These are phyloP conservation scores for Zaprionus bogoriensis DNA, from an alignment of 2,888 invertebrate genomes.

Conservation along the genomic window DNA sequence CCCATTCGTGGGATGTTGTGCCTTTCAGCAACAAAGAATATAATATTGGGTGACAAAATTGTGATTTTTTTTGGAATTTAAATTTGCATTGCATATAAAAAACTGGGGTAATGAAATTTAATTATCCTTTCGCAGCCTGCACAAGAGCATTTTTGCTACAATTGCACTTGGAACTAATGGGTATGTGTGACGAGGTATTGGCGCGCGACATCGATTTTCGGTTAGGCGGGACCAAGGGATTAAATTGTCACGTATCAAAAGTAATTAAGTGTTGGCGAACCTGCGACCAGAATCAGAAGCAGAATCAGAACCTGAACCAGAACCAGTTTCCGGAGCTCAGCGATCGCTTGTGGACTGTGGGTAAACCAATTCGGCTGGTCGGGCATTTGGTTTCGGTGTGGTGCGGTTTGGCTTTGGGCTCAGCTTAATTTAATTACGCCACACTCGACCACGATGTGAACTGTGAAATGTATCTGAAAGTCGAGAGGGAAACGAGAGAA, in stretches of 20 bases:
- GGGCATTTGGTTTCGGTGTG: conserved; percentile 23
- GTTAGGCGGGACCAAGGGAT: conserved; percentile 43
- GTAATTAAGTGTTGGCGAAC: conserved; percentile 58
- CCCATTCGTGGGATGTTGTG: no score
- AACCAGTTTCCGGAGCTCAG: background rate
- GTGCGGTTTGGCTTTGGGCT: conserved; percentile 47
- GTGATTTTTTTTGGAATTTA: no score
- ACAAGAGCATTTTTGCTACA: conserved; percentile 10
- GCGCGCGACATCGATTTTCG: conserved; percentile 37
- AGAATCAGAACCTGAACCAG: background rate
- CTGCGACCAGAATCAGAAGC: conserved; percentile 25
- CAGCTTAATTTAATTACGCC: conserved; percentile 61
- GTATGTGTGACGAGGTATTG: conserved; percentile 2
- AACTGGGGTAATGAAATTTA: no score
- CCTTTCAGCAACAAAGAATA: no score
- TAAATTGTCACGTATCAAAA: conserved; percentile 67
- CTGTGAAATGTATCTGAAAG: conserved; percentile 27
- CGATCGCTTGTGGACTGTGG: conserved; percentile 3
- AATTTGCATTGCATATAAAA: no score
- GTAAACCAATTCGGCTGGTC: conserved; percentile 46
- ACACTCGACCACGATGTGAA: conserved; percentile 28
- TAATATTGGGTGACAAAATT: no score
- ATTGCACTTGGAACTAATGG: conserved; percentile 7
- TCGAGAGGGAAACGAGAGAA: background rate
- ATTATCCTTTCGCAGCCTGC: no score